Base-by-base conservation (phyloP, 2,797 vertebrate genomes). In the Peromyscus nudipes region DNA sequence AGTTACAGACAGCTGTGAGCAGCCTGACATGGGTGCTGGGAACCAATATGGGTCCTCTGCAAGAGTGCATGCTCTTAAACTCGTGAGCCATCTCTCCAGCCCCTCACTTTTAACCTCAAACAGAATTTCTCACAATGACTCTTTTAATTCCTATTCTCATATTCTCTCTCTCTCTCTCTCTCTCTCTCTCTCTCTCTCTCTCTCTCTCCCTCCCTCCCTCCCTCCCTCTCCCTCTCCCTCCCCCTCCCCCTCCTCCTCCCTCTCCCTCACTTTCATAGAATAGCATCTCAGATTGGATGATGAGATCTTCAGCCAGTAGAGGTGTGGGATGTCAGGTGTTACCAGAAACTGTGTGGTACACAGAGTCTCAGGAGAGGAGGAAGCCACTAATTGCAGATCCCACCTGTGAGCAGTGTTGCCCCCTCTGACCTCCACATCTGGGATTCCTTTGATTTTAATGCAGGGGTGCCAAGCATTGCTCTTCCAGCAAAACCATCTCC, bases 371-470 rank as follows among this genome's bases (percentile, higher is more conserved):
- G 52, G 57, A 40, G 64, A 21, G 7, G 23, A 13, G 3, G 76
- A 57, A 19, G 46, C 64, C 49, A 25, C 37, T 40, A 40, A 40
- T 27, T 0, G 29, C 62, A 29, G 19, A 31, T 29, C 10, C 12
- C 0, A 0, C 3, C 6, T 43, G 3, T n/a, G 21, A 67, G 52
- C 27, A 5, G 17, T 46, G 49, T 60, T 13, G 9, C 31, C 57
- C 29, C 46, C 49, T 29, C 27, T 8, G 69, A 49, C 5, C 6
- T 34, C 16, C 1, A 27, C 69, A 64, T 57, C 79, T 29, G 46
- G 71, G 69, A 62, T 75, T 25, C 62, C 40, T 60, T 23, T 82
- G 62, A 85, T 21, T 75, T 80, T 55, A 62, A 19, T n/a, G 43
- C 49, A 73, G 5, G 49, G 46, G 49, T 29, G 27, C 4, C 40